These are phyloP conservation scores for Microcebus jonahi DNA, from an alignment of 2,113 vertebrate species.

Conservation along the genomic window DNA sequence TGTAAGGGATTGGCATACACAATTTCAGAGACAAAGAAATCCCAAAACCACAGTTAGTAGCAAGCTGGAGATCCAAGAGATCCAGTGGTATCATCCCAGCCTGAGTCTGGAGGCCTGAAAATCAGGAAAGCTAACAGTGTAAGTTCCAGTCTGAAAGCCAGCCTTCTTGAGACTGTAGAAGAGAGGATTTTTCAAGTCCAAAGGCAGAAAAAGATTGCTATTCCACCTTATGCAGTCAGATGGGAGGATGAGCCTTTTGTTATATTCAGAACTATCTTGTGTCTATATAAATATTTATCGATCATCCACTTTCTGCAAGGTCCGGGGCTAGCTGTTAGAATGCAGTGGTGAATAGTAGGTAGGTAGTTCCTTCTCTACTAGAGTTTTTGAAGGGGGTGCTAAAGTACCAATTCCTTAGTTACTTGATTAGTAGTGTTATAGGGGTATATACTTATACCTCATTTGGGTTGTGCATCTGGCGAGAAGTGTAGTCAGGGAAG, in stretches of 20 bases:
- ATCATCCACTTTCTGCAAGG: background rate
- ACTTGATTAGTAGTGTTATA: background rate
- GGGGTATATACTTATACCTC: background rate
- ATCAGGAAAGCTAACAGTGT: background rate
- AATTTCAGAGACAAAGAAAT: background rate
- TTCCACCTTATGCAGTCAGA: background rate
- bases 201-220: background rate
- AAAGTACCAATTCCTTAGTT: background rate
- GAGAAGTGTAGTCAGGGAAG: background rate
- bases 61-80: background rate
- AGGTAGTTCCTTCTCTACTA: background rate
- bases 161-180: background rate
- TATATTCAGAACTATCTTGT: background rate
- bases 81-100: background rate
- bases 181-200: background rate
- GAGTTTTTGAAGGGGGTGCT: background rate
- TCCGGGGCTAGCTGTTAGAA: background rate
- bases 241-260: no score
- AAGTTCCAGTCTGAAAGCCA: background rate
- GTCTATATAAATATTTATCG: background rate
- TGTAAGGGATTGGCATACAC: background rate
- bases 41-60: background rate
- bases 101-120: no score
- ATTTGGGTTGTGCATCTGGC: background rate
- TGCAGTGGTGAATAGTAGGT: background rate